Evolutionary conservation across 35 echinoderm and acorn worm genomes (phyloP).

Genomic region (Diadema setosum): DNA sequence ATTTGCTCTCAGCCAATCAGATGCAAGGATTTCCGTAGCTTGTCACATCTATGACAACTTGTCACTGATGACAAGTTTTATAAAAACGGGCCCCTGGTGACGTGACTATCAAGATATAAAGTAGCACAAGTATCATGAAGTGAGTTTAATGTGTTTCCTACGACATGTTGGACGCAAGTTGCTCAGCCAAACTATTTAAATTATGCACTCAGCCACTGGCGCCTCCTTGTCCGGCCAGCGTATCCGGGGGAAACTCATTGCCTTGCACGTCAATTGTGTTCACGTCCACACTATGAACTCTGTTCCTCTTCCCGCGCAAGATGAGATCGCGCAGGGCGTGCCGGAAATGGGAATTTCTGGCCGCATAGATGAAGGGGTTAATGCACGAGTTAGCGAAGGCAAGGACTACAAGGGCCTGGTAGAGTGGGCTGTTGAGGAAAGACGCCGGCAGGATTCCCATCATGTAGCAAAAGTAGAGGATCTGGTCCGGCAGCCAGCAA

Average conservation of each 20-base stretch:
- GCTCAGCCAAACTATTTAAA: too few relatives aligned
- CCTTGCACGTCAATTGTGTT: not conserved
- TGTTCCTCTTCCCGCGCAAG: not conserved
- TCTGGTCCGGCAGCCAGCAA: constrained; percentile 65
- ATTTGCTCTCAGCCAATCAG: too few relatives aligned
- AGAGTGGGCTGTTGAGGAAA: constrained; percentile 10
- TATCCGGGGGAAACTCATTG: not conserved
- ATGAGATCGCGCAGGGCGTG: not conserved
- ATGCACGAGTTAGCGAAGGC: constrained; percentile 69
- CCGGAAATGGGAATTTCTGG: constrained; percentile 50
- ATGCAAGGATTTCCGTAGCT: too few relatives aligned
- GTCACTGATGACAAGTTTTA: too few relatives aligned
- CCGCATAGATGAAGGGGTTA: constrained; percentile 72
- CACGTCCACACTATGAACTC: not conserved
- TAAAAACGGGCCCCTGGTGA: too few relatives aligned
- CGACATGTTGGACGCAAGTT: too few relatives aligned
- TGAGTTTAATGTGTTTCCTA: too few relatives aligned
- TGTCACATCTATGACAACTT: too few relatives aligned
- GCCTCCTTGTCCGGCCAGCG: not conserved
- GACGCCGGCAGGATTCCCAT: not conserved
- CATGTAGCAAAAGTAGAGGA: constrained; percentile 25
- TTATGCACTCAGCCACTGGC: not conserved
- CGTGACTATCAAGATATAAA: too few relatives aligned
- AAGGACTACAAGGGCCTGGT: constrained; percentile 37
- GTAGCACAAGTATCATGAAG: too few relatives aligned